Evolutionary conservation across 2,888 invertebrate genomes (phyloP), one percentile per base, ranked within the genome.

Genomic region (Tipula confusa): DNA sequence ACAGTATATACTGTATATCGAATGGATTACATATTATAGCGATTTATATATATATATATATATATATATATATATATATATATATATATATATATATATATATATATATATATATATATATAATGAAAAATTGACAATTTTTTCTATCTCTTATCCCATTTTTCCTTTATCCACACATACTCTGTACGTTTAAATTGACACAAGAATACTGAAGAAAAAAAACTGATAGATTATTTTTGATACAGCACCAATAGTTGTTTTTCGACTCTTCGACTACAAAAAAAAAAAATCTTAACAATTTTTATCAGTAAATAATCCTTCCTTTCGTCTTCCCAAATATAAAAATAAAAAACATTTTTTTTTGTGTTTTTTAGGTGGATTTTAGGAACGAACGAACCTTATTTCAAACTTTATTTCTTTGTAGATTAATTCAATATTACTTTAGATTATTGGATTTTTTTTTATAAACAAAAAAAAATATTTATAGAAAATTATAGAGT

Each of bases 401-500:
- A 64, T 64, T 64, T 64, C 64, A 9, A 43, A 43, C 43, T 64
- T 24, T 11, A 64, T 64, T 64, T 64, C 64, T 64, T 64, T 64
- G 64, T 64, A 64, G 64, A 24, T 64, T 24, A 64, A 64, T 64
- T 18, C 9, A 64, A 24, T 24, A 64, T 64, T 64, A 64, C 64
- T 64, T 64, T 24, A 64, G 64, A 64, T 64, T 64, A 64, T 64
- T 64, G 64, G 64, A 64, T 64, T 64, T 64, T n/a, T n/a, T n/a
- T n/a, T 64, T 24, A 64, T 64, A 64, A 64, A 64, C 64, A 64
- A 64, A 64, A 64, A 43, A 24, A 24, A 64, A 24, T 64, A 64
- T 64, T 64, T 64, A 64, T 64, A 64, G 64, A 64, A 64, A 64
- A 64, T 64, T 64, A 24, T 64, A 64, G 64, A 64, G 64, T 64